phyloP scores from a whole-genome alignment of 2,888 invertebrate species.

The Pinctada fucata region DNA sequence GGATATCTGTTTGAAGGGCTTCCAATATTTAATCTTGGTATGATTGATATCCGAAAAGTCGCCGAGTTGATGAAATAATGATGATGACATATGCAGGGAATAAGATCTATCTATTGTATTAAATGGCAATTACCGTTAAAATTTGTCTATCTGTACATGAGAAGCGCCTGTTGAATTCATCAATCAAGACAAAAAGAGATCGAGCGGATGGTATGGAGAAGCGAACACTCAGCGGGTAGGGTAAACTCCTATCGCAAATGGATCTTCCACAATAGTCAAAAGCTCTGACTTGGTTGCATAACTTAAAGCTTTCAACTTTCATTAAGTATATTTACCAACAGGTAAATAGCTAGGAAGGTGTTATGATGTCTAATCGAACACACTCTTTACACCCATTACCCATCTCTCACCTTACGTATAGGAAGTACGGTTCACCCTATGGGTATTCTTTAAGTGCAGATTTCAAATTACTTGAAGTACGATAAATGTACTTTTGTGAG shows the following conservation, averaged over 20 bases:
- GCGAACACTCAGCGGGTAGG: no score
- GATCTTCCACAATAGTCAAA: no score
- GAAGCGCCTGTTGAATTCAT: background rate
- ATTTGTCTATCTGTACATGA: background rate
- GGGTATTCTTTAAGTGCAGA: no score
- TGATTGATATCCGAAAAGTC: no score
- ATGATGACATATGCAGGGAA: background rate
- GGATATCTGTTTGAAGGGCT: no score
- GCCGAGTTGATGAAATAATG: no score
- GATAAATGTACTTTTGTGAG: no score
- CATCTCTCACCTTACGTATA: background rate
- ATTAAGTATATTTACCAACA: background rate
- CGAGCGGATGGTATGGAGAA: background rate
- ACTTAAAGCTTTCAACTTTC: background rate
- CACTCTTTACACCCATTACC: background rate
- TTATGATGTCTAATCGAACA: background rate
- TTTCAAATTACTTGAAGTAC: no score
- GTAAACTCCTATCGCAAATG: no score
- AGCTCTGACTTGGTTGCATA: background rate
- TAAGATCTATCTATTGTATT: background rate
- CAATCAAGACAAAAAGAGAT: background rate
- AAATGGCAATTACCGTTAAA: constrained; percentile 1
- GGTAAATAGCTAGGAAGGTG: background rate
- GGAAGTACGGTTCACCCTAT: background rate
- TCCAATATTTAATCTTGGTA: no score